Percentiles rank a stretch among this genome's conserved stretches.
phyloP scores from a whole-genome alignment of 2,113 vertebrate genomes.

The Gorsachius goisagi region DNA sequence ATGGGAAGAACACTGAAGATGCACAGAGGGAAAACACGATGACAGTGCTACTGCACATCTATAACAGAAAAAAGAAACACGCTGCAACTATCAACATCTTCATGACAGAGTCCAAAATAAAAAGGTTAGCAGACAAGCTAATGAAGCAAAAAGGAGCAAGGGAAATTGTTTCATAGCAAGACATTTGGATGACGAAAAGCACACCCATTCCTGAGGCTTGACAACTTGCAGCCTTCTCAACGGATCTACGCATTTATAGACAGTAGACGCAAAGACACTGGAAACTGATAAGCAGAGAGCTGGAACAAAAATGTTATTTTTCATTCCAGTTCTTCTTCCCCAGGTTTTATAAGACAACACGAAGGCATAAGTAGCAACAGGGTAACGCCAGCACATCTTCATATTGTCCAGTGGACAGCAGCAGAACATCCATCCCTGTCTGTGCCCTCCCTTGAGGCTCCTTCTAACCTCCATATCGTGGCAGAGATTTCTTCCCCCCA shows the following conservation, averaged over 20 bases:
- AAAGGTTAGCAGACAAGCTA: conserved; percentile 23
- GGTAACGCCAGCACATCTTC: background rate
- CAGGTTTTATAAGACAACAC: background rate
- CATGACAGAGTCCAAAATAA: background rate
- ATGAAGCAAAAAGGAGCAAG: conserved; percentile 31
- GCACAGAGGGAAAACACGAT: background rate
- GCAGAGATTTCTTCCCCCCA: background rate
- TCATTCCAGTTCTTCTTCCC: background rate
- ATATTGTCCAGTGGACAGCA: background rate
- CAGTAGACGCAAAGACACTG: background rate
- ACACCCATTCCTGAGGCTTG: background rate
- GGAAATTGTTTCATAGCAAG: background rate
- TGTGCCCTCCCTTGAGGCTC: background rate
- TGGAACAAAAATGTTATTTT: background rate
- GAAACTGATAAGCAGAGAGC: background rate
- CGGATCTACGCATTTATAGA: background rate
- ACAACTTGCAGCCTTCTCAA: background rate
- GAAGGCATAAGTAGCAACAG: background rate
- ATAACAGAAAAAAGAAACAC: background rate
- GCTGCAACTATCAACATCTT: background rate
- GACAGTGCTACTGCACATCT: background rate
- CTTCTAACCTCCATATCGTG: background rate
- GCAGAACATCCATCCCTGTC: background rate
- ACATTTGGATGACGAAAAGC: background rate
- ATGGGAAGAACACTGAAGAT: background rate